Conservation (phyloP, 2,797 vertebrate species). For the Sebastes diploproa region DNA sequence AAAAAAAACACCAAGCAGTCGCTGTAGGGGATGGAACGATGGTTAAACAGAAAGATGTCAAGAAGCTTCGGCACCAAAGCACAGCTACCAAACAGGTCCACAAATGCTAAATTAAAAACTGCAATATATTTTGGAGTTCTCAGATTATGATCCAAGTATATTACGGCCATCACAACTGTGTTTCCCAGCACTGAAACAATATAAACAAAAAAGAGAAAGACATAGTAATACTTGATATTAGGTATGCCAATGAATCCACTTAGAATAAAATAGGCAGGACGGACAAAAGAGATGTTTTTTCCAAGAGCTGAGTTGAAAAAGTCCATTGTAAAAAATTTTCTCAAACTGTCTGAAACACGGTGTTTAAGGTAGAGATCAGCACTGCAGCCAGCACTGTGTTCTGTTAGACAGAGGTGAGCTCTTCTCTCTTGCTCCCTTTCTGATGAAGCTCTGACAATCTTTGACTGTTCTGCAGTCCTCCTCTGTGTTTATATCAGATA, state of each 20-base stretch:
- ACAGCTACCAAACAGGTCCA: conserved; percentile 35
- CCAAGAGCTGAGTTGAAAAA: conserved; percentile 47
- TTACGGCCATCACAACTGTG: conserved; percentile 39
- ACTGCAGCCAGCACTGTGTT: too few species aligned
- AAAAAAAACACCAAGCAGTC: conserved; percentile 49
- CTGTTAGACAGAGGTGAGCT: too few species aligned
- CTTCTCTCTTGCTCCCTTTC: too few species aligned
- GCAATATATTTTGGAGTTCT: conserved; percentile 52
- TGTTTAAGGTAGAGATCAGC: too few species aligned
- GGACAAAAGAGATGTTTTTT: conserved; percentile 48
- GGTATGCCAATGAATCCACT: conserved; percentile 24
- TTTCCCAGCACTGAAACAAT: conserved; percentile 47
- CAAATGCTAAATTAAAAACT: conserved; percentile 59
- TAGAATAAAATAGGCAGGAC: conserved; percentile 50
- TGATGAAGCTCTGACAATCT: too few species aligned
- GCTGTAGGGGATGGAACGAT: conserved; percentile 28
- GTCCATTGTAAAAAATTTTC: too few species aligned
- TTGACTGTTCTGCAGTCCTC: too few species aligned
- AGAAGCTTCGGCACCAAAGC: conserved; percentile 58
- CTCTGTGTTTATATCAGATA: not conserved
- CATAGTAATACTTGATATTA: conserved; percentile 33
- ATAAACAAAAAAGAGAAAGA: conserved; percentile 43
- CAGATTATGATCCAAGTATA: conserved; percentile 37
- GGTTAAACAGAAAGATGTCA: conserved; percentile 56
- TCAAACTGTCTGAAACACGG: too few species aligned